Conservation (phyloP, 1,140 invertebrate genomes). For the Brachionus sp. region DNA sequence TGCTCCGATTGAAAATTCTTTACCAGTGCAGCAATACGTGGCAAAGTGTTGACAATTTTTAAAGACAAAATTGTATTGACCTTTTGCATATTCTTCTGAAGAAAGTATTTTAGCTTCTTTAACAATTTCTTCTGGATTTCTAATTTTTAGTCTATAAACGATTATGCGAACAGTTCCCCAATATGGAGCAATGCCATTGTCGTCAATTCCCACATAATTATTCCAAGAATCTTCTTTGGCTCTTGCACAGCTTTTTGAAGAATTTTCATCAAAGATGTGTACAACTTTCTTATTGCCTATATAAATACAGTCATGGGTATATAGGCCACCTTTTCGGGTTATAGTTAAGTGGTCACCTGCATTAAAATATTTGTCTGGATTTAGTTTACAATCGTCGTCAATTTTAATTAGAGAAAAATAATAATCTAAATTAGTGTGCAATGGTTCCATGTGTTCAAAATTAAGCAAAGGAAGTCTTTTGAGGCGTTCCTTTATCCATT, state of each 20-base stretch:
- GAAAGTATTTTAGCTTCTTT: background rate
- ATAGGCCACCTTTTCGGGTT: background rate
- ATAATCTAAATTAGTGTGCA: background rate
- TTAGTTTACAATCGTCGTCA: background rate
- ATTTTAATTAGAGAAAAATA: background rate
- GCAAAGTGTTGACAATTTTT: conserved; percentile 10
- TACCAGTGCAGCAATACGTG: background rate
- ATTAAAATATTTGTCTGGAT: background rate
- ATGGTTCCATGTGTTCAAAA: background rate
- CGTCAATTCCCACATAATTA: background rate
- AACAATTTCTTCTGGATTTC: background rate
- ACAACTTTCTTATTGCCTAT: background rate
- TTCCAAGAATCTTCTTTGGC: background rate
- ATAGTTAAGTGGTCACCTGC: background rate
- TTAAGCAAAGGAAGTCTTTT: background rate
- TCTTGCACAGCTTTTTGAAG: background rate
- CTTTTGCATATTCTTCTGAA: background rate
- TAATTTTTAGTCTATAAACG: background rate
- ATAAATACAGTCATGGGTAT: background rate
- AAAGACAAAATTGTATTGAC: background rate
- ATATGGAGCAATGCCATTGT: background rate
- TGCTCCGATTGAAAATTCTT: background rate
- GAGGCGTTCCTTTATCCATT: background rate
- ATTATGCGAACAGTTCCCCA: background rate
- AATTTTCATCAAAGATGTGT: background rate